Base-by-base conservation (phyloP, 1,140 invertebrate species). In the Pseudomyrmex pallidus region DNA sequence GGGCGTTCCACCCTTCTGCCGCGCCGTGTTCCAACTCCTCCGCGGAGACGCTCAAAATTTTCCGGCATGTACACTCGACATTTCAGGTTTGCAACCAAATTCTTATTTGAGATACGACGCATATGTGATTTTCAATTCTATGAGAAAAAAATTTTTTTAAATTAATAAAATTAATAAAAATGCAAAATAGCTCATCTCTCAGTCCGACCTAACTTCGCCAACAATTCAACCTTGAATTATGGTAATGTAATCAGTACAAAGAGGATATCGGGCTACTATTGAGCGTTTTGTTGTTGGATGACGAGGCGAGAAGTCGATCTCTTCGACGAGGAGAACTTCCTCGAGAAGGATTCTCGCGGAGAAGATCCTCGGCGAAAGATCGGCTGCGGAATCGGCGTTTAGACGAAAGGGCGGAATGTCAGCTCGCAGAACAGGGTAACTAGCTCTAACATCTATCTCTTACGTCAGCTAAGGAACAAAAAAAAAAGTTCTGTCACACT, bases 401-500 rank as follows among this genome's bases (percentile, higher is more conserved):
- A 35, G 91, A 91, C 88, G 90, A 86, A 84, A 85, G 80, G 77
- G 89, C 86, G 78, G 84, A 88, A 88, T 85, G 82, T 86, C 88
- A 91, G 90, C 89, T 92, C 91, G 90, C 91, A 90, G 87, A 92
- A 92, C 92, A 92, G 92, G 92, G 92, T 92, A 92, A 92, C 91
- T 92, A 92, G 91, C 86, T 92, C 91, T 92, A 92, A 91, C 91
- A 91, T 91, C 90, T 90, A 91, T 92, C 89, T 92, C 89, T 92
- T 87, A 91, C 87, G 88, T 90, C 90, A 90, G 88, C 87, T 88
- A 87, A 85, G 85, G 82, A 89, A 88, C 74, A 85, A 82, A 82
- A 35, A 35, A 35, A 35, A 90, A 77, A 86, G 82, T 66, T 86
- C 85, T 87, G 84, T 88, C 85, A 90, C 87, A 90, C 83, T 90